Conservation (phyloP, 1,140 invertebrate genomes). For the Cylas formicarius region DNA sequence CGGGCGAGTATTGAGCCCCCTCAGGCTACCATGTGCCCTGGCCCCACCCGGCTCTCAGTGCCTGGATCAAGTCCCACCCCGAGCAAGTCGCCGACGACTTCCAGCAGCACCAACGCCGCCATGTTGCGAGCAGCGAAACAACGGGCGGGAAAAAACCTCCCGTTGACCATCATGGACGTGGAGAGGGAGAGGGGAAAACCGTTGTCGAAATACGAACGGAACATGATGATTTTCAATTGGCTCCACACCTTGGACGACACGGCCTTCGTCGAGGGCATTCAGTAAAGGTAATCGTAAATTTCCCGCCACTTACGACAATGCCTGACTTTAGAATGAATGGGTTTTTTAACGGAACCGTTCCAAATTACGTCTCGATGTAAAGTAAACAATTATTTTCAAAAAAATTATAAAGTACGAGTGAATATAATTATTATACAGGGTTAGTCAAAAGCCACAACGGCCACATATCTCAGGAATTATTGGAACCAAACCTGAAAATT, state of each 20-base stretch:
- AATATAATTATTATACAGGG: no score
- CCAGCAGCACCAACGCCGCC: conserved; percentile 37
- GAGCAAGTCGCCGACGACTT: conserved; percentile 28
- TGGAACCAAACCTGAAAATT: no score
- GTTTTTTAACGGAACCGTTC: no score
- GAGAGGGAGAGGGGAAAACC: conserved; percentile 75
- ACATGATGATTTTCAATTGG: conserved; percentile 93
- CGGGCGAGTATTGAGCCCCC: conserved; percentile 41
- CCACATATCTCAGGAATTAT: no score
- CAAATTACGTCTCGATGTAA: no score
- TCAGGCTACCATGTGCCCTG: conserved; percentile 25
- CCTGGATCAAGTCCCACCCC: conserved; percentile 44
- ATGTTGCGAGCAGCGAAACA: conserved; percentile 43
- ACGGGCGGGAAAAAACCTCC: conserved; percentile 47
- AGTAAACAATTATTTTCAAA: no score
- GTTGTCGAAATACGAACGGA: conserved; percentile 77
- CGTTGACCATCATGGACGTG: conserved; percentile 67
- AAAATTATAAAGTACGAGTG: no score
- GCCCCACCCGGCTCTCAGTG: conserved; percentile 47
- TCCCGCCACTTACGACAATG: no score
- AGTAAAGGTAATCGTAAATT: no score
- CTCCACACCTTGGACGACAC: conserved; percentile 73
- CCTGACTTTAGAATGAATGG: no score
- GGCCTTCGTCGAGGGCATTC: conserved; percentile 48
- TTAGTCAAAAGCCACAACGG: no score